A percentile compares a stretch with the other conserved stretches of the same genome.
phyloP scores from a whole-genome alignment of 2,888 invertebrate species.

The Slavum lentiscoides region DNA sequence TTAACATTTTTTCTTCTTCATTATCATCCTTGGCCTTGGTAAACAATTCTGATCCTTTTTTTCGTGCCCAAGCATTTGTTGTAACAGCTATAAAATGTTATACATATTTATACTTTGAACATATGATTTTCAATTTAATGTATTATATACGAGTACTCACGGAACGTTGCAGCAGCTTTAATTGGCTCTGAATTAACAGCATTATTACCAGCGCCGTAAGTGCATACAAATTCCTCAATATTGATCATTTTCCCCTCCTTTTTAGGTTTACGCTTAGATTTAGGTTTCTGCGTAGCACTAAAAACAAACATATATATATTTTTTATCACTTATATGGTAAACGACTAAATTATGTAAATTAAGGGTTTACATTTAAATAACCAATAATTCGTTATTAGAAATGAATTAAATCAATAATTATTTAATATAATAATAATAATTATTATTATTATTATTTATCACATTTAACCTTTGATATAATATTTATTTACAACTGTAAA shows the following conservation, averaged over 20 bases:
- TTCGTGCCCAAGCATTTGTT: constrained; percentile 54
- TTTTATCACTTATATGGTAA: no score
- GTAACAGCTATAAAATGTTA: constrained; percentile 37
- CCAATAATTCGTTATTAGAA: no score
- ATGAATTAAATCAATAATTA: no score
- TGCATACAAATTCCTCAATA: constrained; percentile 49
- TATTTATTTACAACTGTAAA: no score
- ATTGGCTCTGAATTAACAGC: constrained; percentile 41
- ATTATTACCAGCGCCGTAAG: constrained; percentile 34
- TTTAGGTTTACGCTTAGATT: constrained; percentile 47
- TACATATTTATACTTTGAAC: not conserved
- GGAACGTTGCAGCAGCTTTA: constrained; percentile 49
- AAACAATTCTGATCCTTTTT: constrained; percentile 54
- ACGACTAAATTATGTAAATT: no score
- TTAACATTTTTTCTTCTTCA: constrained; percentile 54
- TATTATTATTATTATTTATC: no score
- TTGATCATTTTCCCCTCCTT: constrained; percentile 50
- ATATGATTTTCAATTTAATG: not conserved
- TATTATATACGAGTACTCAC: constrained; percentile 2
- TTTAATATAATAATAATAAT: no score
- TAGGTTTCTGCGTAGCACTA: constrained; percentile 41
- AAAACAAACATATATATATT: not conserved
- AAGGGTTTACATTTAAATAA: no score
- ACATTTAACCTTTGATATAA: not conserved
- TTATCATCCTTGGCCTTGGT: constrained; percentile 48